Evolutionary conservation across 92 coral and sea anemone species (phyloP).

Genomic region (Parazoanthus swiftii): DNA sequence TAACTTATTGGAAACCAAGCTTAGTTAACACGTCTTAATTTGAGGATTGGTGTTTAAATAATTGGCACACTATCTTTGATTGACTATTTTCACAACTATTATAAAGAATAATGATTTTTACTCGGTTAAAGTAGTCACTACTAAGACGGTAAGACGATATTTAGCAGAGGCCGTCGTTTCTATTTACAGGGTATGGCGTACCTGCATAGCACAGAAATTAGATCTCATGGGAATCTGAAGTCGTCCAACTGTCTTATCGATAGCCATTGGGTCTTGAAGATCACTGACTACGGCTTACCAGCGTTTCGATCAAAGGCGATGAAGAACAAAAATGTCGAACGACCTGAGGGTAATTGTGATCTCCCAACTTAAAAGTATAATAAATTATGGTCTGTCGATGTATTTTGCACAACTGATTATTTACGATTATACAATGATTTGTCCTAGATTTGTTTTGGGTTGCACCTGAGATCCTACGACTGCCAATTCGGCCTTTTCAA

Average conservation of each 20-base stretch:
- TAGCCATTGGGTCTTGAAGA: conserved; percentile 79
- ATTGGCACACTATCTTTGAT: too few relatives aligned
- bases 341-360: background rate
- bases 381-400: background rate
- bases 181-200: conserved; percentile 72
- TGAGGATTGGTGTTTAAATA: too few relatives aligned
- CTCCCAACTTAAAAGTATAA: background rate
- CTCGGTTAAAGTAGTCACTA: background rate
- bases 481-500: conserved; percentile 64
- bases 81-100: too few relatives aligned
- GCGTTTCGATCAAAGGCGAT: conserved; percentile 58
- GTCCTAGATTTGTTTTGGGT: conserved; percentile 82
- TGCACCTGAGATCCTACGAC: conserved; percentile 90
- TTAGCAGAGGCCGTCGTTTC: background rate
- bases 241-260: conserved; percentile 79
- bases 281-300: conserved; percentile 82
- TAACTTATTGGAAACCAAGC: too few relatives aligned
- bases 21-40: too few relatives aligned
- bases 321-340: conserved; percentile 14
- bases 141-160: too few relatives aligned
- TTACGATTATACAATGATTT: background rate
- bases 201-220: conserved; percentile 65
- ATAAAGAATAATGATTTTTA: too few relatives aligned
- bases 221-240: conserved; percentile 78
- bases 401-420: background rate